These are phyloP conservation scores for Rhodeus uyekii DNA, from an alignment of 2,797 vertebrate genomes.

Conservation along the genomic window DNA sequence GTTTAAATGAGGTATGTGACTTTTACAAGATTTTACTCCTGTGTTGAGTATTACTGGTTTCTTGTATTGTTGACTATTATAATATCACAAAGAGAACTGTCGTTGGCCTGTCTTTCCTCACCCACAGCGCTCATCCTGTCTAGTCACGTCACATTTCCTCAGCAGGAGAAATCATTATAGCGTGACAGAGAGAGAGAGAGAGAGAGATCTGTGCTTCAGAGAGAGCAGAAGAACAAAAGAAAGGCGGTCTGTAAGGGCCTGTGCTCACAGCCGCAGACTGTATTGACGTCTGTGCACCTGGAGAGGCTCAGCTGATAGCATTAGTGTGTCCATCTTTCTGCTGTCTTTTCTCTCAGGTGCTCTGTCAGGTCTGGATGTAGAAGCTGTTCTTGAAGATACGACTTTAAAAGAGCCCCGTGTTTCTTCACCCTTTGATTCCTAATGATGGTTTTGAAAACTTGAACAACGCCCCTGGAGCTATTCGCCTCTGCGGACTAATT, in stretches of 20 bases:
- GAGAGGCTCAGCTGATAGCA: slow-evolving; percentile 31
- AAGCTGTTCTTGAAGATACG: slow-evolving; percentile 55
- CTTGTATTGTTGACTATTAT: background rate
- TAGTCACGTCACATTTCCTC: slow-evolving; percentile 26
- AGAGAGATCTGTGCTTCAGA: slow-evolving; percentile 11
- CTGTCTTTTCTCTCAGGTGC: slow-evolving; percentile 53
- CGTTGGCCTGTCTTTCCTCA: background rate
- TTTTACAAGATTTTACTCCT: background rate
- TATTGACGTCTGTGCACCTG: slow-evolving; percentile 44
- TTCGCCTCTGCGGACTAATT: slow-evolving; percentile 44
- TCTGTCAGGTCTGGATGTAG: slow-evolving; percentile 34
- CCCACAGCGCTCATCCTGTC: background rate
- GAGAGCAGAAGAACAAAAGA: slow-evolving; percentile 31
- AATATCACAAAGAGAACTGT: slow-evolving; percentile 21
- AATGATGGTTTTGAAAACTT: slow-evolving; percentile 49
- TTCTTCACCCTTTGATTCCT: slow-evolving; percentile 53
- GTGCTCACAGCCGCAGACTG: slow-evolving; percentile 26
- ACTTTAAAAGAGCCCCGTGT: slow-evolving; percentile 54
- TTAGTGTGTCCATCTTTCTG: slow-evolving; percentile 10
- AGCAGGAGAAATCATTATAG: slow-evolving; percentile 41
- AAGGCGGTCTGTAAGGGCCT: background rate
- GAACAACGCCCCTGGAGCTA: slow-evolving; percentile 37
- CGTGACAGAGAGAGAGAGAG: slow-evolving; percentile 17
- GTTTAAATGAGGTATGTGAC: background rate
- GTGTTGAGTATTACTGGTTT: background rate